A percentile compares a stretch with the other conserved stretches of the same genome.
These are phyloP conservation scores for Trichomalopsis sarcophagae DNA, from an alignment of 1,140 invertebrate species.

Conservation along the genomic window DNA sequence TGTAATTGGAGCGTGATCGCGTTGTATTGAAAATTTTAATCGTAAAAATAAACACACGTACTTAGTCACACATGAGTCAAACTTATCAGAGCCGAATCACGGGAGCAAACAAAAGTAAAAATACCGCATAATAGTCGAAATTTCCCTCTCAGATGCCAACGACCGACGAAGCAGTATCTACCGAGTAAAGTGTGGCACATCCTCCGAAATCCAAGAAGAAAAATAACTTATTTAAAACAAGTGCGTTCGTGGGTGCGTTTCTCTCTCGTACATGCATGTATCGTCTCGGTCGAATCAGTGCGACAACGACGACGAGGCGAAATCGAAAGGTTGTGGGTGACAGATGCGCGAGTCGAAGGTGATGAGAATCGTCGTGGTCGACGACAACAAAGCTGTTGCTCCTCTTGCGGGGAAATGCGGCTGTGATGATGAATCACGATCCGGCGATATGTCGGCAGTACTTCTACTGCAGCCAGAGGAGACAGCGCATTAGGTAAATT, in stretches of 20 bases:
- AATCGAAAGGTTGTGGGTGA: neutral
- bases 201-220: no score
- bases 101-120: no score
- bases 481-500: conserved; percentile 67
- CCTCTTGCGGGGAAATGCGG: conserved; percentile 35
- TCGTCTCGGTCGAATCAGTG: no score
- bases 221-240: no score
- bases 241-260: neutral
- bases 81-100: no score
- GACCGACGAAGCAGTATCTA: no score
- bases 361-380: neutral
- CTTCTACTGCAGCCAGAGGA: conserved; percentile 71
- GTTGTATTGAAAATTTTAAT: no score
- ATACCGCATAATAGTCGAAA: neutral
- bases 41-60: no score
- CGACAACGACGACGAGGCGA: neutral
- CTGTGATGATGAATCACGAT: conserved; percentile 68
- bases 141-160: neutral
- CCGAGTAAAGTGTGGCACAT: no score
- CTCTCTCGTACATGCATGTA: no score
- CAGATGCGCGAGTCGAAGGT: conserved; percentile 10
- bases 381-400: neutral
- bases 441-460: conserved; percentile 66
- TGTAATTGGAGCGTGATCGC: no score
- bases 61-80: no score